phyloP scores from a whole-genome alignment of 2,888 invertebrate species.

The Crossocerus cetratus region DNA sequence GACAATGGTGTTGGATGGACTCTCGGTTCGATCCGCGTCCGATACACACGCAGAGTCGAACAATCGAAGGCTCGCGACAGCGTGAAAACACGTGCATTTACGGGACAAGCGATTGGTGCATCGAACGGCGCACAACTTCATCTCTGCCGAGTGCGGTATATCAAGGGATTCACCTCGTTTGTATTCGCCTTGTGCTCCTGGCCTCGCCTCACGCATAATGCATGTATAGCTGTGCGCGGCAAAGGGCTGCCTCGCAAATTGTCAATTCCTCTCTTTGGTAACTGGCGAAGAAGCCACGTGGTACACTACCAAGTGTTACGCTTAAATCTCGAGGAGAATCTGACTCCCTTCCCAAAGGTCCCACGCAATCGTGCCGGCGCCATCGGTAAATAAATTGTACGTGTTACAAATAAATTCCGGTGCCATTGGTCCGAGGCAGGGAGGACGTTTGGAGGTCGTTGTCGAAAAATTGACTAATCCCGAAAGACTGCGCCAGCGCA shows the following conservation, averaged over 20 bases:
- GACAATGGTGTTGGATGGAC: too few relatives aligned
- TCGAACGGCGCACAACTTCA: slow-evolving; percentile 37
- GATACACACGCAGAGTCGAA: not conserved
- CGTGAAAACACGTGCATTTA: not conserved
- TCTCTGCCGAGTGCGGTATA: slow-evolving; percentile 13
- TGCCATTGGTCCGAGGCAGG: too few relatives aligned
- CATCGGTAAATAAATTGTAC: too few relatives aligned
- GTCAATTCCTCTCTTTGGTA: slow-evolving; percentile 51
- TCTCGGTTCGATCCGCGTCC: too few relatives aligned
- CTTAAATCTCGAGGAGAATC: slow-evolving; percentile 19
- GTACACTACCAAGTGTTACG: too few relatives aligned
- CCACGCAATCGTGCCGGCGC: too few relatives aligned
- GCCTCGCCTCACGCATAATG: slow-evolving; percentile 44
- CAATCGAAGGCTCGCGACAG: not conserved
- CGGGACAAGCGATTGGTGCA: not conserved
- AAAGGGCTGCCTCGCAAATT: slow-evolving; percentile 47
- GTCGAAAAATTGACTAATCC: not conserved
- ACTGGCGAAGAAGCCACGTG: not conserved
- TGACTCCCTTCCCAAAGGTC: slow-evolving; percentile 19
- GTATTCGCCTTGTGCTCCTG: slow-evolving; percentile 49
- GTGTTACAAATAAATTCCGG: too few relatives aligned
- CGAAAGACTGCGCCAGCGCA: slow-evolving; percentile 16
- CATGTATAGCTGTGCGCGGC: slow-evolving; percentile 22
- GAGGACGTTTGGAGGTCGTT: not conserved
- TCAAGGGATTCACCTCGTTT: slow-evolving; percentile 37